A percentile compares a stretch with the other conserved stretches of the same genome.
These are phyloP conservation scores for Drosophila navojoa DNA, from an alignment of 1,140 invertebrate species.

Conservation along the genomic window DNA sequence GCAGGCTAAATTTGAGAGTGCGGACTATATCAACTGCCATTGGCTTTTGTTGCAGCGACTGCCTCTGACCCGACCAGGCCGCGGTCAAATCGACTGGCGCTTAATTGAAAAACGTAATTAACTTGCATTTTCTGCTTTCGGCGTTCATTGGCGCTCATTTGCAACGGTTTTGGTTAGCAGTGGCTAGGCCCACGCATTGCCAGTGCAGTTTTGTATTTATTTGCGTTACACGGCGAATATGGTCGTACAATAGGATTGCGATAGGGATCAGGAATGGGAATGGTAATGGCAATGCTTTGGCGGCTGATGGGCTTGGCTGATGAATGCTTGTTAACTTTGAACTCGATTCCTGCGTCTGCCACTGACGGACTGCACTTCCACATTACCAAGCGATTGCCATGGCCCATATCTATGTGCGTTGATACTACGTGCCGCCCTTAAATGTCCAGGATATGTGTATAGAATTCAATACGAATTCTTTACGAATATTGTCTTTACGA, in stretches of 20 bases:
- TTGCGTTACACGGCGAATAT: conserved; percentile 44
- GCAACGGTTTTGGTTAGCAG: conserved; percentile 60
- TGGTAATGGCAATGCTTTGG: not conserved
- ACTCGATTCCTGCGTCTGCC: conserved; percentile 61
- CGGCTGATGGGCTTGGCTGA: conserved; percentile 28
- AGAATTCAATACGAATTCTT: too few relatives aligned
- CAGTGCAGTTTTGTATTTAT: conserved; percentile 57
- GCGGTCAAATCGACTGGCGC: conserved; percentile 52
- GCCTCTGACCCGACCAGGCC: conserved; percentile 11
- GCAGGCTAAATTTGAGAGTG: conserved; percentile 20
- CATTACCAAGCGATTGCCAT: conserved; percentile 17
- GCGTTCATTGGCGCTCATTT: conserved; percentile 80
- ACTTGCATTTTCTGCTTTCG: conserved; percentile 81
- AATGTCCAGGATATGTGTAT: not conserved
- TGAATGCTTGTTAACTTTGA: conserved; percentile 65
- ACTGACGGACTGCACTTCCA: conserved; percentile 41
- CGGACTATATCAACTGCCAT: not conserved
- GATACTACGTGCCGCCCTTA: too few relatives aligned
- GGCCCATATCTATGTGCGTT: too few relatives aligned
- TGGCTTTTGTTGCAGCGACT: conserved; percentile 30
- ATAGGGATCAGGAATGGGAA: not conserved
- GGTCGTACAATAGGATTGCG: conserved; percentile 8
- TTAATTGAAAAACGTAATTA: conserved; percentile 82
- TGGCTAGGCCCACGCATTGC: not conserved
- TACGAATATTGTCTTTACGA: too few relatives aligned